These are phyloP conservation scores for Tetraodon nigroviridis DNA, from an alignment of 2,113 vertebrate species.

Conservation along the genomic window DNA sequence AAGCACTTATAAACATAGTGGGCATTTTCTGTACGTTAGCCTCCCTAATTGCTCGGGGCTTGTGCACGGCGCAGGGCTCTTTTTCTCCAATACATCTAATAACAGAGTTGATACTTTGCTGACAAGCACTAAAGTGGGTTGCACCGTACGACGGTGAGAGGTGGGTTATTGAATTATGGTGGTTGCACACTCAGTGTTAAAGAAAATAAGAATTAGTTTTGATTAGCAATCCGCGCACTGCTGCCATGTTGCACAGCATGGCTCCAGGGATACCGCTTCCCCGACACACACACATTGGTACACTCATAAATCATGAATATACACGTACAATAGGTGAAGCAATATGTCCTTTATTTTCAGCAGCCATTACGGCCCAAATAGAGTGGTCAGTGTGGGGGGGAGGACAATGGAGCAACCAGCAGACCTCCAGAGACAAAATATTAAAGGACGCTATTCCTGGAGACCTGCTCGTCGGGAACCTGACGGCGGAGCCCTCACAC, in stretches of 20 bases:
- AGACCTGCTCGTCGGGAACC: slow-evolving; percentile 38
- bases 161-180: slow-evolving; percentile 65
- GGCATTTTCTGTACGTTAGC: slow-evolving; percentile 28
- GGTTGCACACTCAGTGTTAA: slow-evolving; percentile 53
- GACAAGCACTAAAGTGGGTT: slow-evolving; percentile 61
- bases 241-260: slow-evolving; percentile 28
- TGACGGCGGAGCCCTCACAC: slow-evolving; percentile 41
- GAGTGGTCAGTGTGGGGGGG: slow-evolving; percentile 69
- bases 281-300: slow-evolving; percentile 27
- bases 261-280: slow-evolving; percentile 51
- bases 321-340: slow-evolving; percentile 66
- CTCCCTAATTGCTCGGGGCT: slow-evolving; percentile 58
- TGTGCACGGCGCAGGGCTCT: slow-evolving; percentile 35
- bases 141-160: slow-evolving; percentile 56
- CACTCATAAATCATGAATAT: slow-evolving; percentile 69
- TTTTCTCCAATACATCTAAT: slow-evolving; percentile 50
- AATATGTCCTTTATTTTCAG: slow-evolving; percentile 62
- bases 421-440: slow-evolving; percentile 56
- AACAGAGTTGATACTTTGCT: slow-evolving; percentile 64
- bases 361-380: slow-evolving; percentile 57
- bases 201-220: slow-evolving; percentile 69
- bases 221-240: slow-evolving; percentile 58
- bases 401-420: slow-evolving; percentile 65
- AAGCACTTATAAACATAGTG: slow-evolving; percentile 56
- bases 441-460: slow-evolving; percentile 62